Conservation (phyloP, 2,113 vertebrate species). For the Anoura caudifer region DNA sequence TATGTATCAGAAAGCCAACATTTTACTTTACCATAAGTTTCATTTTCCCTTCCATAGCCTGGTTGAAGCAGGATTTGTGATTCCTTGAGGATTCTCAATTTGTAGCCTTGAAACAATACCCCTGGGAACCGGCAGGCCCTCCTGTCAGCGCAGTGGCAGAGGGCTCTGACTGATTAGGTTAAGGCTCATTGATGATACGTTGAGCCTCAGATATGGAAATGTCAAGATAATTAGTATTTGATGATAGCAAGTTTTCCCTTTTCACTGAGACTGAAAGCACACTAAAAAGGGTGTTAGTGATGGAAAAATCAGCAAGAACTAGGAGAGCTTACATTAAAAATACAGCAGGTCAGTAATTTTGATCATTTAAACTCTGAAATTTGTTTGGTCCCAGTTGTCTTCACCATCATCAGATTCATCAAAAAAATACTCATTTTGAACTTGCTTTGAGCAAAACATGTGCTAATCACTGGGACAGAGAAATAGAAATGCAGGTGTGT, state of each 20-base stretch:
- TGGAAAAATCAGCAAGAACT: not conserved
- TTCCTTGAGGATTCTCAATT: not conserved
- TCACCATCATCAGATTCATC: not conserved
- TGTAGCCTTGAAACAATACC: not conserved
- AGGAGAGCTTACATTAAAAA: not conserved
- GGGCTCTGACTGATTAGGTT: constrained; percentile 36
- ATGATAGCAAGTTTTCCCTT: not conserved
- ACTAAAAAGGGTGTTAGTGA: not conserved
- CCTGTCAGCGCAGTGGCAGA: not conserved
- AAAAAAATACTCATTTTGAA: not conserved
- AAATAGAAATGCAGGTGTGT: not conserved
- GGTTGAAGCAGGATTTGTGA: not conserved
- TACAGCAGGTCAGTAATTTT: not conserved
- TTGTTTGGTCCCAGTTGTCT: not conserved
- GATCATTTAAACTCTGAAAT: not conserved
- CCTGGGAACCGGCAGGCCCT: not conserved
- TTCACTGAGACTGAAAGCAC: constrained; percentile 19
- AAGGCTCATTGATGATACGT: constrained; percentile 34
- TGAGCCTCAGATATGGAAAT: constrained; percentile 43
- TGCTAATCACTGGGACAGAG: not conserved
- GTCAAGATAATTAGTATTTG: constrained; percentile 45
- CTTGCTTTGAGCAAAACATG: not conserved
- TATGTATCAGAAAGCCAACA: too few species aligned
- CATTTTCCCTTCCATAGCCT: not conserved
- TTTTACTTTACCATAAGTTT: not conserved